Conservation (phyloP, 2,113 vertebrate genomes). For the Cephalopterus ornatus region DNA sequence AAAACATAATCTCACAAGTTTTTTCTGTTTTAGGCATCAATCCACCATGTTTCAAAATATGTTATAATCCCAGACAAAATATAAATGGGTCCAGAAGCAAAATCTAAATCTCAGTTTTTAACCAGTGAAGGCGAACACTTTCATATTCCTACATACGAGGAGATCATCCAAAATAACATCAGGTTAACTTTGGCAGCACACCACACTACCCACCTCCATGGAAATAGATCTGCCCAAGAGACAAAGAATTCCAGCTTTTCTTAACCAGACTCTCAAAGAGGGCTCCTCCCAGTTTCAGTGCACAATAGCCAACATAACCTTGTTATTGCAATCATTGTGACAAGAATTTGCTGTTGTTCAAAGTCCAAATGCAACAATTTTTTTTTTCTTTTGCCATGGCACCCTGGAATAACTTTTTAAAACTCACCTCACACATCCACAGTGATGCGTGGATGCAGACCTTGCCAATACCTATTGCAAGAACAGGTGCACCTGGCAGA, state of each 20-base stretch:
- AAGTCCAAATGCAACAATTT: background rate
- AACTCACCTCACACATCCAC: rapidly evolving
- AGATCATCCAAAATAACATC: background rate
- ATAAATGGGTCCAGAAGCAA: background rate
- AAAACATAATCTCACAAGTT: background rate
- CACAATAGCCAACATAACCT: background rate
- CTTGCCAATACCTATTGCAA: background rate
- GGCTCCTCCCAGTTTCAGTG: background rate
- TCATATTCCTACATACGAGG: background rate
- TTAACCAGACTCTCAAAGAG: background rate
- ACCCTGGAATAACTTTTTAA: background rate
- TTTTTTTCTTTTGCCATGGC: background rate
- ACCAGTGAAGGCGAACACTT: background rate
- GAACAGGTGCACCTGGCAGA: background rate
- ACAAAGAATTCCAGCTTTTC: background rate
- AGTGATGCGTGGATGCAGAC: rapidly evolving
- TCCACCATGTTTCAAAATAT: background rate
- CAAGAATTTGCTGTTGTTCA: background rate
- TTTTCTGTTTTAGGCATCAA: background rate
- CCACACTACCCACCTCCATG: background rate
- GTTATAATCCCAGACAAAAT: background rate
- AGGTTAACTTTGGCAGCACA: background rate
- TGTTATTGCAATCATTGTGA: background rate
- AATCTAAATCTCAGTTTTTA: background rate
- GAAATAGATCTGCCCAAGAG: background rate